Evolutionary conservation across 2,797 vertebrate species (phyloP).

Genomic region (Halcyon badia): DNA sequence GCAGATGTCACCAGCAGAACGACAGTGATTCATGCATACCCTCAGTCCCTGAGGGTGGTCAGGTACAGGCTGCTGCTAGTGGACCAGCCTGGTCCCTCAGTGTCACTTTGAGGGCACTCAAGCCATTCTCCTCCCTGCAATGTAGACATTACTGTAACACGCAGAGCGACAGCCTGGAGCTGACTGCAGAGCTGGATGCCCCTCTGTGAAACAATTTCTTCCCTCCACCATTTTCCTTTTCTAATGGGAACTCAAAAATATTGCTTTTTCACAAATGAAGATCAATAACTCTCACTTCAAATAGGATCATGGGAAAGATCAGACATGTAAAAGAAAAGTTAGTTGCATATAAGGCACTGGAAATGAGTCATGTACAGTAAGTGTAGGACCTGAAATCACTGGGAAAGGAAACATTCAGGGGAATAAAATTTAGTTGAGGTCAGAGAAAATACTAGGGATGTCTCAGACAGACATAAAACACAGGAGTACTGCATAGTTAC

Average conservation of each 20-base stretch:
- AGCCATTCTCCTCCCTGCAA: rapidly evolving
- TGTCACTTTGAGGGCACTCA: background rate
- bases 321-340: background rate
- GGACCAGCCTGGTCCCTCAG: background rate
- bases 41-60: background rate
- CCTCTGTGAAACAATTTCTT: background rate
- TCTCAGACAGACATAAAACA: background rate
- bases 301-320: background rate
- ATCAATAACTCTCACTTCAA: background rate
- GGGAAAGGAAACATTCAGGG: background rate
- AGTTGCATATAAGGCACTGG: background rate
- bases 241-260: background rate
- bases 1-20: background rate
- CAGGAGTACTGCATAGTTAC: background rate
- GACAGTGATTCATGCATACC: background rate
- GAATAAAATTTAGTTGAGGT: background rate
- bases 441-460: background rate
- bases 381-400: background rate
- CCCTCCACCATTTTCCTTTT: background rate
- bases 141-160: background rate
- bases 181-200: background rate
- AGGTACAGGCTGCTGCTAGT: background rate
- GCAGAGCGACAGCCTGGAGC: background rate
- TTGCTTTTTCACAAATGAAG: background rate
- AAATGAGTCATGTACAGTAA: background rate